Evolutionary conservation across 2,113 vertebrate genomes (phyloP), one percentile per base, ranked within the genome.

Genomic region (Cryptomyrus ogoouensis): DNA sequence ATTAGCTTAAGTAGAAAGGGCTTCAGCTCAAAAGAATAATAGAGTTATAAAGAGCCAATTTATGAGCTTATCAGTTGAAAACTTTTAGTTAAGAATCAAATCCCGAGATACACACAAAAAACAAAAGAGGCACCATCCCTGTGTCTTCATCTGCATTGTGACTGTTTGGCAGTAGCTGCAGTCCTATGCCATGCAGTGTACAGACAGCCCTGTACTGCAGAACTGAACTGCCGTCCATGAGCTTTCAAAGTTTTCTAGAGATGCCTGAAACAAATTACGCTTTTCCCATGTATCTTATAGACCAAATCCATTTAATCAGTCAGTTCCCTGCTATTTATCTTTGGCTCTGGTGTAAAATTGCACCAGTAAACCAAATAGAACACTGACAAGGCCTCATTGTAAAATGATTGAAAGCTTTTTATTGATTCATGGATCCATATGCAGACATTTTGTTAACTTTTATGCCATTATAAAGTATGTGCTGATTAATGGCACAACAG

Each of bases 1-100:
- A 95, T 95, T 95, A 94, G 93, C 92, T 91, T 92, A 94, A 93
- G 93, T 90, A 92, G 91, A 94, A 92, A 91, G 89, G 88, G 70
- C 44, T 91, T 27, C 77, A 46, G 85, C 89, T 90, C 70, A 70
- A 87, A 62, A 66, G 87, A 89, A 74, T 94, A 93, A 95, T 91
- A 90, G 90, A 90, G 91, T 91, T 56, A 90, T 93, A 94, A 95
- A 94, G 62, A n/a, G 89, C 89, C 92, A 66, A 89, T 94, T 94
- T 93, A 96, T 89, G 87, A 89, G 90, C 92, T 94, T 90, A 93
- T 94, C 94, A 94, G 94, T 94, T 90, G 88, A 52, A 92, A 93
- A 92, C 87, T 88, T 89, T 90, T 56, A 90, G 83, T 92, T 89
- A 88, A 89, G 89, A 89, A 89, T 88, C 83, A 88, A 35, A 91